Base-by-base conservation (phyloP, 2,113 vertebrate species). In the Thamnaconus septentrionalis region DNA sequence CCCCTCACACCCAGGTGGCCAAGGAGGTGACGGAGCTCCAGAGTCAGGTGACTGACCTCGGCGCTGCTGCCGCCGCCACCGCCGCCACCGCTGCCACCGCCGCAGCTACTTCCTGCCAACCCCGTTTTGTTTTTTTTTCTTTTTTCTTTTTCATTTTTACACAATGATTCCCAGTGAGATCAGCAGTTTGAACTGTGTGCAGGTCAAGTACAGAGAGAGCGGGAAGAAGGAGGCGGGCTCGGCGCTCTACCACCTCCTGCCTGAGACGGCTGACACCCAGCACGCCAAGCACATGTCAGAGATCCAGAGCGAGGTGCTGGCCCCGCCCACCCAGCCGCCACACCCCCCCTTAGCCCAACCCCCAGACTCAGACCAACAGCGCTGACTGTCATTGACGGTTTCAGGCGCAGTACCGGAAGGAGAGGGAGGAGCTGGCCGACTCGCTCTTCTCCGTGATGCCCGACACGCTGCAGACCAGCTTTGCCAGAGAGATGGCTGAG, bases 31-130 rank as follows among this genome's bases (percentile, higher is more conserved):
- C 69, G 3, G 61, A 61, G 61, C 80, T 89, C 3, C 86, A 90
- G 71, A 91, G 90, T 11, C 82, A 91, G 85, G 89, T 90, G 56
- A 76, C 41, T n/a, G n/a, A n/a, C n/a, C n/a, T n/a, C n/a, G n/a
- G n/a, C n/a, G n/a, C n/a, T n/a, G n/a, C n/a, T n/a, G n/a, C n/a
- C n/a, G n/a, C n/a, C n/a, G n/a, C n/a, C n/a, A n/a, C n/a, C n/a
- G n/a, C 18, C 18, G 18, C 18, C 18, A 31, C 18, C n/a, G n/a
- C n/a, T n/a, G n/a, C n/a, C n/a, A n/a, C n/a, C n/a, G n/a, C 18
- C 18, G 18, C 18, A n/a, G n/a, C n/a, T n/a, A n/a, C 44, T 45
- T 45, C 18, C 18, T 45, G 44, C 44, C 44, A 45, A 7, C 44
- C 5, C 3, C 3, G 7, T 6, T 45, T 4, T 5, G 44, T 45